Conservation (phyloP, 2,888 invertebrate genomes). For the Nezara viridula region DNA sequence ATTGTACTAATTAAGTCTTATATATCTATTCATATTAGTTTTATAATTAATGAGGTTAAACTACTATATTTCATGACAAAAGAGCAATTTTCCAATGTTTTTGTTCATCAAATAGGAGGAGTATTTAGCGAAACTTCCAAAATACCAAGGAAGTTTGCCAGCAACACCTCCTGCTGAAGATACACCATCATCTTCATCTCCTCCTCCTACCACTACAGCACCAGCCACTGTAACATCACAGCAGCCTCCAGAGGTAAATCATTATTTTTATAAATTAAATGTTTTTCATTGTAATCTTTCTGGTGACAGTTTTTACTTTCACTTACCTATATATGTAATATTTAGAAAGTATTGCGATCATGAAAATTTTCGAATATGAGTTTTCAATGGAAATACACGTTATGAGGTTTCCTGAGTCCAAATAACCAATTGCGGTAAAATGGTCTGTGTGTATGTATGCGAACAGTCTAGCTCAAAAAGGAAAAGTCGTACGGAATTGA, state of each 20-base stretch:
- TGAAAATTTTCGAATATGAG: too few species aligned
- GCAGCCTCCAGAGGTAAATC: slow-evolving; percentile 48
- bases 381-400: too few species aligned
- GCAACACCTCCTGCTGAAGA: slow-evolving; percentile 65
- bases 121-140: slow-evolving; percentile 78
- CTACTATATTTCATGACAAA: background rate
- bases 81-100: slow-evolving; percentile 35
- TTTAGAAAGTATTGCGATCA: too few species aligned
- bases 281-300: too few species aligned
- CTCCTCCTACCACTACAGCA: slow-evolving; percentile 58
- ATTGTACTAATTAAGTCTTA: background rate
- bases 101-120: slow-evolving; percentile 76
- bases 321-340: too few species aligned
- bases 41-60: background rate
- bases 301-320: too few species aligned
- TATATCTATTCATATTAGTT: background rate
- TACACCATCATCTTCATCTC: slow-evolving; percentile 68
- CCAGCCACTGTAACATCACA: slow-evolving; percentile 57
- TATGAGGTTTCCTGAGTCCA: too few species aligned
- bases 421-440: too few species aligned
- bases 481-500: too few species aligned
- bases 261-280: background rate
- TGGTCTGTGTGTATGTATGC: too few species aligned
- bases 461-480: too few species aligned
- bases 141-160: slow-evolving; percentile 74